Percentiles rank a stretch among this genome's conserved stretches.
These are phyloP conservation scores for Sebastes hopkinsi DNA, from an alignment of 2,797 vertebrate genomes.

Conservation along the genomic window DNA sequence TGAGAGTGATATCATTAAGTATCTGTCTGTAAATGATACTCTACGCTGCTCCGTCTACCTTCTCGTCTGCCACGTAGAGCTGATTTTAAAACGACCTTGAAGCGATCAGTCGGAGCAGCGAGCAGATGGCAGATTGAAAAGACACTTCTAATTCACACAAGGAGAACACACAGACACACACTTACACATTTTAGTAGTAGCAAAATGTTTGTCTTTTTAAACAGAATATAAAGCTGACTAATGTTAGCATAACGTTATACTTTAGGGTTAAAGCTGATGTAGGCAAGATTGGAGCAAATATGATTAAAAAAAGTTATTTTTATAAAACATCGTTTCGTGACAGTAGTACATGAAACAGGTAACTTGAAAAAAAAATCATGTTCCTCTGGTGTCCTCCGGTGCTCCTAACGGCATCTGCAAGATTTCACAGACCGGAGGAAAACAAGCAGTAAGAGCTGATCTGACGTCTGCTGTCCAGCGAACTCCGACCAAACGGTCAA, in stretches of 20 bases:
- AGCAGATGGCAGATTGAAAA: constrained; percentile 37
- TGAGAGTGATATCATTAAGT: background rate
- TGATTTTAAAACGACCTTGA: background rate
- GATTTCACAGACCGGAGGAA: no score
- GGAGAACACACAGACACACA: background rate
- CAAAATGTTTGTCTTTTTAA: background rate
- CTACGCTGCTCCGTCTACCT: background rate
- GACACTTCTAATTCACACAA: constrained; percentile 19
- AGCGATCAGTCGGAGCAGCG: background rate
- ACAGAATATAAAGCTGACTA: background rate
- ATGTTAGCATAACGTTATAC: background rate
- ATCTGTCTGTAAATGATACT: background rate
- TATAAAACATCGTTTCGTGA: no score
- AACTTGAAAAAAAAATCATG: no score
- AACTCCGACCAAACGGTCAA: no score
- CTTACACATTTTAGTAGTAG: background rate
- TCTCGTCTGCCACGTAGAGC: background rate
- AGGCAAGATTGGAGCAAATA: no score
- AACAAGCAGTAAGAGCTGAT: no score
- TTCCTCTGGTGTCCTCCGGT: no score
- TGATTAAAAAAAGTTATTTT: no score
- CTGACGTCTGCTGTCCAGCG: no score
- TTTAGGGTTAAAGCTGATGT: background rate
- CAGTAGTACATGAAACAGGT: no score
- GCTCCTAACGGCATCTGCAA: no score